These are phyloP conservation scores for Trypoxylus dichotomus DNA, from an alignment of 1,140 invertebrate genomes.

Conservation along the genomic window DNA sequence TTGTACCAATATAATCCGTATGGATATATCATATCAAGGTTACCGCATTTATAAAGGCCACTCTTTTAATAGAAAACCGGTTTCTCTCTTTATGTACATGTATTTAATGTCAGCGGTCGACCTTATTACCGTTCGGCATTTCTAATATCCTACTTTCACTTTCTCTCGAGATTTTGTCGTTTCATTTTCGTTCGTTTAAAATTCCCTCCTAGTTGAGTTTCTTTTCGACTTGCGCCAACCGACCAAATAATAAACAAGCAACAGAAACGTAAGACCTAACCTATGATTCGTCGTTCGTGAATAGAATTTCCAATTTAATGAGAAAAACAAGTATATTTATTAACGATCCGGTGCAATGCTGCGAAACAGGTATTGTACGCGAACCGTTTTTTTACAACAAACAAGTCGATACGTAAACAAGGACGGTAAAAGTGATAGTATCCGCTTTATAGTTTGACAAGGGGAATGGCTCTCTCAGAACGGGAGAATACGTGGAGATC, in stretches of 20 bases:
- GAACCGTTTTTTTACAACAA: slow-evolving; percentile 2
- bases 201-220: neutral
- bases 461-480: slow-evolving; percentile 20
- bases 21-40: too few relatives aligned
- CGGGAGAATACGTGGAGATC: slow-evolving; percentile 26
- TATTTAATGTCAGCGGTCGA: neutral
- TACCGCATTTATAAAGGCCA: neutral
- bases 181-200: neutral
- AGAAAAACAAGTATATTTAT: neutral
- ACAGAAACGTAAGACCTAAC: neutral
- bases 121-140: neutral
- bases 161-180: neutral
- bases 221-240: neutral
- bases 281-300: neutral
- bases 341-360: neutral
- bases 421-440: slow-evolving; percentile 27
- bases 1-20: too few relatives aligned
- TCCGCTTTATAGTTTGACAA: neutral
- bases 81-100: neutral
- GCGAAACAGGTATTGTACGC: neutral
- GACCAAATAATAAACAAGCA: neutral
- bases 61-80: neutral
- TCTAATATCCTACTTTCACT: slow-evolving; percentile 15
- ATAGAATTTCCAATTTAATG: neutral
- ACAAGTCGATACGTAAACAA: slow-evolving; percentile 20